Percentiles rank a stretch among this genome's conserved stretches.
Evolutionary conservation across 2,888 invertebrate species (phyloP).

Genomic region (Isotomurus palustris): DNA sequence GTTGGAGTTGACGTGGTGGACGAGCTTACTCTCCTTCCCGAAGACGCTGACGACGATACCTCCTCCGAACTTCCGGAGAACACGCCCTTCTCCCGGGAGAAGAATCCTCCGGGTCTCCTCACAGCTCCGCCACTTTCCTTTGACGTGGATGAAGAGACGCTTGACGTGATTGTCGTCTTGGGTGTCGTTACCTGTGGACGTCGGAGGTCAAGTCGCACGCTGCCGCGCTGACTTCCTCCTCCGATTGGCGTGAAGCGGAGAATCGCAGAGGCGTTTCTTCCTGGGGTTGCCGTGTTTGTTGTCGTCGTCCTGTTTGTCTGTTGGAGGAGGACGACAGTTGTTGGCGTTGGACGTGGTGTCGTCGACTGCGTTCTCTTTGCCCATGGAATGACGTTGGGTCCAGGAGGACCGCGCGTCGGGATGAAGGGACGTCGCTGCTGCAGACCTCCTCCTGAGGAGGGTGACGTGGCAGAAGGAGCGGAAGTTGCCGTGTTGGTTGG

Average conservation of each 20-base stretch:
- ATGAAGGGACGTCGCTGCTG: constrained; percentile 39
- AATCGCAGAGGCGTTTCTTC: constrained; percentile 9
- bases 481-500: constrained; percentile 7
- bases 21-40: not conserved
- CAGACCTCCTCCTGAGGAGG: constrained; percentile 5
- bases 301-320: not conserved
- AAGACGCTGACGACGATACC: not conserved
- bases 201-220: too few species aligned
- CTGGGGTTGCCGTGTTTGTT: not conserved
- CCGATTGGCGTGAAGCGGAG: constrained; percentile 19
- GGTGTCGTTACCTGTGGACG: not conserved
- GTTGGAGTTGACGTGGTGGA: constrained; percentile 2
- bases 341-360: not conserved
- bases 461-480: not conserved
- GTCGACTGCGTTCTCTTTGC: constrained; percentile 20
- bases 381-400: constrained; percentile 38
- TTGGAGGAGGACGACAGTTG: not conserved
- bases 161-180: not conserved
- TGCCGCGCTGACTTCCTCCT: too few species aligned
- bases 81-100: too few species aligned
- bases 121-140: constrained; percentile 11
- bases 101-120: constrained; percentile 32
- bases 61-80: constrained; percentile 12
- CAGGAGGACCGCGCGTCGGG: constrained; percentile 33
- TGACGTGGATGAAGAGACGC: not conserved